Evolutionary conservation across 2,888 invertebrate genomes (phyloP), one percentile per base, ranked within the genome.

Genomic region (Ormyrus thymus): DNA sequence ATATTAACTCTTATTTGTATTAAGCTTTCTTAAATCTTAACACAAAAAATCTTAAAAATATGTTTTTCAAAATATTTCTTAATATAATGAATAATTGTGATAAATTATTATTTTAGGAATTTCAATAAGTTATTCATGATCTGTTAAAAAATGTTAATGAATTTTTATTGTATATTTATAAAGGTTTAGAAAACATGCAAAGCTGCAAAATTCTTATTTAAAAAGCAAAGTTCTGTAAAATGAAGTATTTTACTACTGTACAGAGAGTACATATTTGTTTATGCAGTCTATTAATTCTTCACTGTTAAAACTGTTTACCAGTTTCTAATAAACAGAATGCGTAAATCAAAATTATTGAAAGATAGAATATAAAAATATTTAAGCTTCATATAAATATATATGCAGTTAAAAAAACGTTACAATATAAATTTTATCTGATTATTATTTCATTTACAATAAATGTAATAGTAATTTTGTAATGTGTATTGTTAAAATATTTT

Each of bases 401-500:
- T 74, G 74, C 74, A 78, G 73, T 78, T 78, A 73, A 66, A 68
- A 13, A 29, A 13, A 65, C 10, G 74, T 74, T 68, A 66, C 13
- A 29, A 55, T 55, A 55, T 73, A 73, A 78, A 78, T 64, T 64
- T 64, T 71, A 77, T 65, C n/a, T 13, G 74, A 56, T 69, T 9
- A 59, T 59, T 7, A 58, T 13, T 66, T 68, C 13, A 74, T 73
- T 74, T 58, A 51, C 53, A 74, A 72, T 74, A 62, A 68, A 69
- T 74, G 69, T 69, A 69, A 74, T 56, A 56, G 55, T 78, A 74
- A 73, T 78, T 78, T 78, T 78, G 69, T 78, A 78, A 78, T 64
- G 29, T 29, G 29, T 29, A 46, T 69, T 78, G 73, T 78, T 78
- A 64, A 62, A 46, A 51, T 64, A 73, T 74, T 74, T 73, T 59